These are phyloP conservation scores for Orthonychiurus folsomi DNA, from an alignment of 2,888 invertebrate genomes.

Conservation along the genomic window DNA sequence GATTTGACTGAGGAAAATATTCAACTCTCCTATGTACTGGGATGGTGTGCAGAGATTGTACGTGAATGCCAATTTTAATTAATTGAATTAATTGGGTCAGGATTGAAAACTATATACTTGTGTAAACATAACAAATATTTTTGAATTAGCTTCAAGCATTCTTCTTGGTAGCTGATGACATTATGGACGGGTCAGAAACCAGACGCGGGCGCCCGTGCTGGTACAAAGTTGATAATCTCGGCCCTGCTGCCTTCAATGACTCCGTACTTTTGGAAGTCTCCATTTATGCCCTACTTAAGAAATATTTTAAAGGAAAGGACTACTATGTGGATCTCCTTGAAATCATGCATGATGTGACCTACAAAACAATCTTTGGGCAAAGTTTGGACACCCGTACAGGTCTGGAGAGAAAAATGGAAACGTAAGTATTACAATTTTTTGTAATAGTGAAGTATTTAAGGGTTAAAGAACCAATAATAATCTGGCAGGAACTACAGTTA, in stretches of 20 bases:
- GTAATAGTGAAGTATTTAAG: not conserved
- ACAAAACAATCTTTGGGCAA: constrained; percentile 73
- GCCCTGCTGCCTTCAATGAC: constrained; percentile 74
- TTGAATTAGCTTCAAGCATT: constrained; percentile 82
- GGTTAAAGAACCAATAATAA: not conserved
- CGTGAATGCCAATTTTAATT: constrained; percentile 41
- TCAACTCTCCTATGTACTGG: constrained; percentile 69
- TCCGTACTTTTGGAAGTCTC: constrained; percentile 67
- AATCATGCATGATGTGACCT: constrained; percentile 66
- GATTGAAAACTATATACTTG: not conserved
- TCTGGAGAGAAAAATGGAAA: constrained; percentile 54
- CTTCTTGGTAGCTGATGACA: constrained; percentile 78
- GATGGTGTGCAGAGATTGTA: constrained; percentile 94
- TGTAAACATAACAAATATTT: not conserved
- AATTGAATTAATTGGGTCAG: not conserved
- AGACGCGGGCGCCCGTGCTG: constrained; percentile 86
- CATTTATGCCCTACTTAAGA: constrained; percentile 67
- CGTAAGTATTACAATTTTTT: constrained; percentile 46
- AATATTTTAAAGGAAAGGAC: constrained; percentile 63
- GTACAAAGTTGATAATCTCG: constrained; percentile 56
- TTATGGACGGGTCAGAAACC: constrained; percentile 75
- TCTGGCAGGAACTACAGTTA: too few relatives aligned
- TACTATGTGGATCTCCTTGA: constrained; percentile 72
- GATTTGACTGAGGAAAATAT: constrained; percentile 67
- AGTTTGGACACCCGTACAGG: constrained; percentile 66